A percentile compares a stretch with the other conserved stretches of the same genome.
These are phyloP conservation scores for Uria lomvia DNA, from an alignment of 2,113 vertebrate genomes.

Conservation along the genomic window DNA sequence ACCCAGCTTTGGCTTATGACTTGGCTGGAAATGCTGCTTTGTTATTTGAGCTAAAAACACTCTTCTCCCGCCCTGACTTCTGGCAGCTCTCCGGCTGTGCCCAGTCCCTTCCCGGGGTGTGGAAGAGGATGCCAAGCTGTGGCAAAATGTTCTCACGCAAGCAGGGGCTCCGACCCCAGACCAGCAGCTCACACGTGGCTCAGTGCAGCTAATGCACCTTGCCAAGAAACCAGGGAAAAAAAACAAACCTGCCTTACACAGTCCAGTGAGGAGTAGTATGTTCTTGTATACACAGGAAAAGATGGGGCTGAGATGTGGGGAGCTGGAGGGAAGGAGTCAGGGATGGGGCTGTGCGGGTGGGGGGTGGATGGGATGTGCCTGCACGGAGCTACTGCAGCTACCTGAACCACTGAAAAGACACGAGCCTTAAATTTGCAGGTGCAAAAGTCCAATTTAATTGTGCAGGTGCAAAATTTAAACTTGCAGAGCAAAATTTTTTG, in stretches of 20 bases:
- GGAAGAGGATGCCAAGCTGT: neutral
- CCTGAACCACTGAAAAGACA: neutral
- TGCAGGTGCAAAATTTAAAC: neutral
- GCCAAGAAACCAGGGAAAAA: neutral
- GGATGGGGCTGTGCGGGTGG: neutral
- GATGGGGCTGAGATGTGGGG: neutral
- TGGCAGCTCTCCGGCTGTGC: neutral
- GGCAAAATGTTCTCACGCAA: neutral
- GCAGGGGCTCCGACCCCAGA: neutral
- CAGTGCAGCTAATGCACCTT: neutral
- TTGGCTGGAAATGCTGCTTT: neutral
- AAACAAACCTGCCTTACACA: neutral
- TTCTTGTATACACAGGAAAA: neutral
- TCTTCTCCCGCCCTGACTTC: neutral
- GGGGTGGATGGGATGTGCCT: neutral
- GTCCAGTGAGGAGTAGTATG: rapidly evolving
- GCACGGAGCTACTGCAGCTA: rapidly evolving
- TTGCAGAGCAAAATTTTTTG: neutral
- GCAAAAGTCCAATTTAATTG: neutral
- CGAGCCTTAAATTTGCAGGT: neutral
- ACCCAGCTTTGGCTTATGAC: neutral
- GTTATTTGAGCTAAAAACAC: rapidly evolving
- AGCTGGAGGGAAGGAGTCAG: neutral
- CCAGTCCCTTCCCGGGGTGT: rapidly evolving
- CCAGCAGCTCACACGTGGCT: neutral